phyloP scores from a whole-genome alignment of 2,113 vertebrate genomes.

The Cyphomyrus plagiostoma region DNA sequence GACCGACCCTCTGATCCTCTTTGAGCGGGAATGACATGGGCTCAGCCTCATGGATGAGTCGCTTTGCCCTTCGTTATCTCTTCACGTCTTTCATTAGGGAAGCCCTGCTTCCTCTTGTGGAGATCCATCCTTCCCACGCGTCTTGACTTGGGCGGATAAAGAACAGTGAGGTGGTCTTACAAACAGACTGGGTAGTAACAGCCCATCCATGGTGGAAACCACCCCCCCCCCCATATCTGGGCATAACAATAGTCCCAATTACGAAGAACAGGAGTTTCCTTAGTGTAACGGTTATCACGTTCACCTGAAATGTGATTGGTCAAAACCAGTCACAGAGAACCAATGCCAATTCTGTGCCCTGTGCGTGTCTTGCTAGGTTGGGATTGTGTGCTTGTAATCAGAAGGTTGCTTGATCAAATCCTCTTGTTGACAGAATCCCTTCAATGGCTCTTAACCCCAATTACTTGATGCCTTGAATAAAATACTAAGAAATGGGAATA shows the following conservation, averaged over 20 bases:
- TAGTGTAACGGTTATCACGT: not conserved
- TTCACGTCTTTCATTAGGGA: not conserved
- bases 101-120: not conserved
- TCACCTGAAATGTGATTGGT: not conserved
- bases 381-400: not conserved
- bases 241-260: not conserved
- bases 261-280: not conserved
- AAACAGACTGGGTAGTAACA: not conserved
- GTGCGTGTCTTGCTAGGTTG: not conserved
- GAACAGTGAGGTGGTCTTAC: not conserved
- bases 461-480: not conserved
- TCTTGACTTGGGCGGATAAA: not conserved
- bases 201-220: not conserved
- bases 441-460: not conserved
- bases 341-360: not conserved
- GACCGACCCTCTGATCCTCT: not conserved
- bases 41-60: not conserved
- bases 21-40: not conserved
- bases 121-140: not conserved
- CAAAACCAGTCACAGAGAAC: not conserved
- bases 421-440: not conserved
- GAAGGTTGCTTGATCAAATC: not conserved
- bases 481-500: not conserved
- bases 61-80: not conserved
- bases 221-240: not conserved